Percentiles rank a stretch among this genome's conserved stretches.
Evolutionary conservation across 2,113 vertebrate genomes (phyloP).

Genomic region (Hystrix cristata): DNA sequence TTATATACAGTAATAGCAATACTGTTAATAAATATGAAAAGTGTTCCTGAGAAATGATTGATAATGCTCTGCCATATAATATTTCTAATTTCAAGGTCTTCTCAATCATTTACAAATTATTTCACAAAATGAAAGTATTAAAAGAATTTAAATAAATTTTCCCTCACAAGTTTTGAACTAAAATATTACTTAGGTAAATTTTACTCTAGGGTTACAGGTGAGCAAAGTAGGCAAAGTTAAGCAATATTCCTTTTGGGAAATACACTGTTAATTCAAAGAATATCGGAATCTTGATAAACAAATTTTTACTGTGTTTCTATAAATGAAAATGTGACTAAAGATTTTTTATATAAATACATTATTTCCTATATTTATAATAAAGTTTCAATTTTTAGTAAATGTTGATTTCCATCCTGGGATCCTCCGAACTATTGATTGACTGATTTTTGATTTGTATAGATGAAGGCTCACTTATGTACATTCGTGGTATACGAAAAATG

Average conservation of each 20-base stretch:
- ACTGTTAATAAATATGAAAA: neutral
- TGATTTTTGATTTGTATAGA: constrained; percentile 1
- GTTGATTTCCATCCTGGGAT: neutral
- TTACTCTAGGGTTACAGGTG: neutral
- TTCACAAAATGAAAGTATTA: neutral
- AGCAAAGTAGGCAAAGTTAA: neutral
- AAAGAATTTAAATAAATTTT: neutral
- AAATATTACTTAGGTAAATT: neutral
- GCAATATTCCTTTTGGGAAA: neutral
- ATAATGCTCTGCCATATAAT: neutral
- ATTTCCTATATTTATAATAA: neutral
- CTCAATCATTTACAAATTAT: neutral
- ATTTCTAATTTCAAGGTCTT: neutral
- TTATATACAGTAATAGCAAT: neutral
- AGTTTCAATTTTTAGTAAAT: neutral
- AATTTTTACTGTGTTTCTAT: neutral
- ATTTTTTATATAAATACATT: constrained; percentile 1
- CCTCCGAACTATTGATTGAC: neutral
- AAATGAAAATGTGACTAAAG: neutral
- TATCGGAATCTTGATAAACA: neutral
- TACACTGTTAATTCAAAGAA: neutral
- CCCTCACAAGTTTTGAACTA: neutral
- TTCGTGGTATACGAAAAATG: neutral
- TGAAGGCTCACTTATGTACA: neutral
- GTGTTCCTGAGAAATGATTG: neutral